These are phyloP conservation scores for Octopus bimaculoides DNA, from an alignment of 1,140 invertebrate species.

Conservation along the genomic window DNA sequence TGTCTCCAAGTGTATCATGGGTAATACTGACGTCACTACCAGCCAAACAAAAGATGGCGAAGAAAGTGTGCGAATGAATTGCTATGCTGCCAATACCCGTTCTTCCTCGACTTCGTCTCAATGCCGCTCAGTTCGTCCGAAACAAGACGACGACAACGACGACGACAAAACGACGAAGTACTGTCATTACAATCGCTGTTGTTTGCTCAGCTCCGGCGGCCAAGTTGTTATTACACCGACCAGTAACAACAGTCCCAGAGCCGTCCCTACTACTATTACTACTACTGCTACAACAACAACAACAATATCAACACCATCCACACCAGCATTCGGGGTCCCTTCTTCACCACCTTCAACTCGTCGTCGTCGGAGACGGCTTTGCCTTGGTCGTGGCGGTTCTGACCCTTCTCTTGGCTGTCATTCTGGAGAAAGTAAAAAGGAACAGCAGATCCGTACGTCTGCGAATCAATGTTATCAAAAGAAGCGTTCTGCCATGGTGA, in stretches of 20 bases:
- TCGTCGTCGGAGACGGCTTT: background rate
- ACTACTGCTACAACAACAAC: background rate
- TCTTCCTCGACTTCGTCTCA: background rate
- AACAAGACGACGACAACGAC: background rate
- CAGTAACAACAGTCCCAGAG: background rate
- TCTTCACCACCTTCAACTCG: background rate
- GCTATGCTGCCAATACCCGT: conserved; percentile 5
- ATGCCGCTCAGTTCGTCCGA: background rate
- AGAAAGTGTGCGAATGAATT: conserved; percentile 1
- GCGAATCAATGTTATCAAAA: background rate
- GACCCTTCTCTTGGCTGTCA: background rate
- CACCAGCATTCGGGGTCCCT: background rate
- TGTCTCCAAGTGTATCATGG: background rate
- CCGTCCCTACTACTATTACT: background rate
- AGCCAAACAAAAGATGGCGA: conserved; percentile 8
- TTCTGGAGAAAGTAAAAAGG: background rate
- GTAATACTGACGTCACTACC: background rate
- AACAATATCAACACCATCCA: background rate
- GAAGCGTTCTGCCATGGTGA: conserved; percentile 1
- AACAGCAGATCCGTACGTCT: background rate
- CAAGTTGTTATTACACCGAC: background rate
- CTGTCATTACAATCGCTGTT: background rate
- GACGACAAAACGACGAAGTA: background rate
- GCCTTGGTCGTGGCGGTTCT: background rate
- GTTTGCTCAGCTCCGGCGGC: background rate